Base-by-base conservation (phyloP, 2,797 vertebrate genomes). In the Ambastaia sidthimunki region DNA sequence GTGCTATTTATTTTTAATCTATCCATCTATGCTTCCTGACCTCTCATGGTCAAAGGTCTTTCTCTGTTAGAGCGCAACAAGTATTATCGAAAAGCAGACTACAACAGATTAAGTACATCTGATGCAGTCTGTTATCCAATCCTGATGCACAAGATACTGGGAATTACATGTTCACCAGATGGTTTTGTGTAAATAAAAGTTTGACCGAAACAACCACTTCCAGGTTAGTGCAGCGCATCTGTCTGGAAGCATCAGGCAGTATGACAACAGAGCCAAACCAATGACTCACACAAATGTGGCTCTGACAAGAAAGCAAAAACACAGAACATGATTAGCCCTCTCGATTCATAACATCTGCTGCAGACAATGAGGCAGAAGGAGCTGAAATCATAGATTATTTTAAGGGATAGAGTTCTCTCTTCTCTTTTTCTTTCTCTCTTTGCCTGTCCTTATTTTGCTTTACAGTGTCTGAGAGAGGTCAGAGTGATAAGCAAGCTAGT, bases 251-350 rank as follows among this genome's bases (percentile, higher is more conserved):
- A 44, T 75, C 66, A 62, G 50, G 41, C 25, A 7, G 55, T 48
- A 44, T 21, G 65, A 21, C 59, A 55, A 18, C 37, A 28, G 55
- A 76, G 47, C 44, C 59, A 65, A 71, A 66, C 48, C 48, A 65
- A 71, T 71, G 80, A 65, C 57, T 71, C 67, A 76, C 48, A 68
- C 31, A 70, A 75, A 81, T 76, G 47, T 52, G 66, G 13, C 73
- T 71, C 4, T 80, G 63, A 72, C 28, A 60, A 57, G 71, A 67
- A 80, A 80, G 13, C 16, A 44, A 9, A 81, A 71, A 76, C 19
- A 12, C 13, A 71, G 73, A 68, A 13, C 48, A 75, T 9, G 55
- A 80, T 47, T 48, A 68, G 37, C 34, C 31, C 48, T 62, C 60
- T 34, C 48, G 19, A 21, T 79, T 66, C 34, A 44, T 25, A 79